Conservation (phyloP, 2,888 invertebrate genomes). For the Trissonchulus sp. region DNA sequence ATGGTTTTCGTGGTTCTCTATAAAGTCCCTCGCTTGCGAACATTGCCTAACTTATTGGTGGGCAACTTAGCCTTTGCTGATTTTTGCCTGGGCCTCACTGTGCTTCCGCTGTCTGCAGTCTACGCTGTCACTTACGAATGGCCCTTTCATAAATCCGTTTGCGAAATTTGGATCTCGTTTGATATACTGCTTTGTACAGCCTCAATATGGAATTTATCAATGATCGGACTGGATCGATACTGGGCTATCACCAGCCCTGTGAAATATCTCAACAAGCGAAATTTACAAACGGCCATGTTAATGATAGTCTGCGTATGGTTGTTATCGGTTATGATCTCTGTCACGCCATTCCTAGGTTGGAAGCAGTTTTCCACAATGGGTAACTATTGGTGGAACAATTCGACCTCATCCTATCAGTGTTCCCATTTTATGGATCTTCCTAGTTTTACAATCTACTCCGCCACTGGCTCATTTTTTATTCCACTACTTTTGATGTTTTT, state of each 20-base stretch:
- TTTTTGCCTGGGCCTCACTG: slow-evolving; percentile 54
- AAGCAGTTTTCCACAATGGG: slow-evolving; percentile 44
- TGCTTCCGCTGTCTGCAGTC: slow-evolving; percentile 56
- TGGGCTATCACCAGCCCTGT: slow-evolving; percentile 55
- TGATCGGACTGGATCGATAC: slow-evolving; percentile 57
- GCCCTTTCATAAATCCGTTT: slow-evolving; percentile 55
- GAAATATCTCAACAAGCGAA: slow-evolving; percentile 54
- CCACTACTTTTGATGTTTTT: slow-evolving; percentile 99
- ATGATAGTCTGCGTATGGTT: slow-evolving; percentile 56
- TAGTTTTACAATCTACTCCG: slow-evolving; percentile 56
- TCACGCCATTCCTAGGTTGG: slow-evolving; percentile 57
- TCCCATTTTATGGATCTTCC: slow-evolving; percentile 48
- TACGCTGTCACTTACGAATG: slow-evolving; percentile 55
- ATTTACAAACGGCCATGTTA: slow-evolving; percentile 49
- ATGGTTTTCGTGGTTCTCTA: slow-evolving; percentile 50
- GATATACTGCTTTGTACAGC: slow-evolving; percentile 57
- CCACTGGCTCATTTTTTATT: slow-evolving; percentile 88
- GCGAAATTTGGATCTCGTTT: slow-evolving; percentile 56
- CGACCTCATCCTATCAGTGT: slow-evolving; percentile 36
- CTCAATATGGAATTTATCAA: slow-evolving; percentile 57
- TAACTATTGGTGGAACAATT: slow-evolving; percentile 28
- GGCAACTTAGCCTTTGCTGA: slow-evolving; percentile 57
- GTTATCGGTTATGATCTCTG: slow-evolving; percentile 54
- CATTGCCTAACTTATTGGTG: slow-evolving; percentile 57
- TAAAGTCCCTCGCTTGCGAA: slow-evolving; percentile 50